phyloP scores from a whole-genome alignment of 2,888 invertebrate species.

The Clivina fossor region DNA sequence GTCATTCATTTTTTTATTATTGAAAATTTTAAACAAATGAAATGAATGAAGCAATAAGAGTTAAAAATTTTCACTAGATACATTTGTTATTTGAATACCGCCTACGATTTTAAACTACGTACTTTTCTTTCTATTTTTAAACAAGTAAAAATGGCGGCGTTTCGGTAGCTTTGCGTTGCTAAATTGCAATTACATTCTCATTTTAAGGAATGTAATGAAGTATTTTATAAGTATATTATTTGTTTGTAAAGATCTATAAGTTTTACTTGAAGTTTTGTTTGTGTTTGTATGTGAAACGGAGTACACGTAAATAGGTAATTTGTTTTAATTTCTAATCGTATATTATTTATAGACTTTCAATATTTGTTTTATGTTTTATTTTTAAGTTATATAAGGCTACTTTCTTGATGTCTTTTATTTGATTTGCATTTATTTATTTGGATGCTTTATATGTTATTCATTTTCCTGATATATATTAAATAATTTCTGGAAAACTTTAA shows the following conservation, averaged over 20 bases:
- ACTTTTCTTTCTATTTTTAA: conserved; percentile 32
- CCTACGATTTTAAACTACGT: conserved; percentile 31
- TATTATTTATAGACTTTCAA: conserved; percentile 11
- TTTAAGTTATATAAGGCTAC: background rate
- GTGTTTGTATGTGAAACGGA: background rate
- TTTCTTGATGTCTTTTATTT: background rate
- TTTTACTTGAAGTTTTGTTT: conserved; percentile 11
- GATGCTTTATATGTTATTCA: background rate
- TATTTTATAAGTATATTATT: conserved; percentile 18
- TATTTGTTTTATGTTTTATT: background rate
- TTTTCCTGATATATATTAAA: background rate
- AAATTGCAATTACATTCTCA: conserved; percentile 22
- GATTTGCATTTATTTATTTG: background rate
- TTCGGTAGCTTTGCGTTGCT: conserved; percentile 22
- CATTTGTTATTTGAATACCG: conserved; percentile 15
- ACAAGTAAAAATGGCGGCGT: conserved; percentile 27
- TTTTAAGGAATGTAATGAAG: conserved; percentile 25
- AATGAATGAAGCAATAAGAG: too few species aligned
- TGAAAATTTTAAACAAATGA: too few species aligned
- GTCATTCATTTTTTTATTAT: too few species aligned
- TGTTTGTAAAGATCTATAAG: conserved; percentile 8
- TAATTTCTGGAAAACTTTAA: conserved; percentile 3
- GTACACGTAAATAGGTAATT: background rate
- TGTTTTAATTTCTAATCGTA: background rate
- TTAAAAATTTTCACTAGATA: background rate